Evolutionary conservation across 2,888 invertebrate species (phyloP).

Genomic region (Drosophila atroscutellata): DNA sequence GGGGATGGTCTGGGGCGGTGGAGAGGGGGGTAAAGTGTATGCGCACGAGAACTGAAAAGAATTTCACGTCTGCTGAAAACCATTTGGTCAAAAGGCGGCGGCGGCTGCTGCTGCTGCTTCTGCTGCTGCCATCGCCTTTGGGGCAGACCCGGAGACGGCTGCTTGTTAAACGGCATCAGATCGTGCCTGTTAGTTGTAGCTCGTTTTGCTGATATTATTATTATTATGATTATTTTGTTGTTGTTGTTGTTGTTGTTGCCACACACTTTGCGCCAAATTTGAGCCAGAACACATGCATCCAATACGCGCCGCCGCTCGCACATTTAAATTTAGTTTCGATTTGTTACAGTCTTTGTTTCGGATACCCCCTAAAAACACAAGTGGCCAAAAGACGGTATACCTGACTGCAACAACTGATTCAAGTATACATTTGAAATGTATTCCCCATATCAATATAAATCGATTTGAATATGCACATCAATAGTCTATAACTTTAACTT

Average conservation of each 20-base stretch:
- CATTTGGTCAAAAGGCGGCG: conserved; percentile 42
- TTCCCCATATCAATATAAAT: not conserved
- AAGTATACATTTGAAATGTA: not conserved
- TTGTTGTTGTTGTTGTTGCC: conserved; percentile 42
- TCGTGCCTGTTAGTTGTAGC: conserved; percentile 11
- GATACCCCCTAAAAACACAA: conserved; percentile 4
- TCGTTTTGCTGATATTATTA: not conserved
- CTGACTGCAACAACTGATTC: not conserved
- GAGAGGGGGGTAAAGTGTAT: not conserved
- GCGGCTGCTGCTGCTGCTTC: conserved; percentile 7
- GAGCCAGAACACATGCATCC: conserved; percentile 58
- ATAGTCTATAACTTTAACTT: not conserved
- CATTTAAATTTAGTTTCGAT: conserved; percentile 57
- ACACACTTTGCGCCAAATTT: conserved; percentile 64
- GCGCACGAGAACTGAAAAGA: conserved; percentile 20
- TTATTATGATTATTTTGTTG: conserved; percentile 1
- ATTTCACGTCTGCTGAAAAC: conserved; percentile 43
- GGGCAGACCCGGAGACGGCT: conserved; percentile 34
- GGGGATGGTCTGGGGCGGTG: not conserved
- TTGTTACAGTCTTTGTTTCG: conserved; percentile 31
- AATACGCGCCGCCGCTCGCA: conserved; percentile 40
- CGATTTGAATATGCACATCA: not conserved
- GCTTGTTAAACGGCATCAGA: conserved; percentile 13
- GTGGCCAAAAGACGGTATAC: not conserved
- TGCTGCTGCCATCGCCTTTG: conserved; percentile 17